Percentiles rank a stretch among this genome's conserved stretches.
Conservation (phyloP, 2,797 vertebrate genomes). For the Poecilia wingei region DNA sequence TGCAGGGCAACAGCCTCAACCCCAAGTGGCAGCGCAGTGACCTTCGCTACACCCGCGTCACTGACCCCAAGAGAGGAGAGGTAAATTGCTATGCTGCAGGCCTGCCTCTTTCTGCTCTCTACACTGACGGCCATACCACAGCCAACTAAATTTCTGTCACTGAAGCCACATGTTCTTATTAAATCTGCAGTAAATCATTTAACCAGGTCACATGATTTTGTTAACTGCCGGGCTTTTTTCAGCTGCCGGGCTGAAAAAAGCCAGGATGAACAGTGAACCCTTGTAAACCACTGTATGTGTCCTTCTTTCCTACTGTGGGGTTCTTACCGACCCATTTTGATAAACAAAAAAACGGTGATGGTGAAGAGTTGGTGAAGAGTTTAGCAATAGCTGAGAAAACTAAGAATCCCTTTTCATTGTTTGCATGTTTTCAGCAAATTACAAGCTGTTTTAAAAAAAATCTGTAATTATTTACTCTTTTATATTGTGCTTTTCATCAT, state of each 20-base stretch:
- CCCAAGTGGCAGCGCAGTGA: constrained; percentile 95
- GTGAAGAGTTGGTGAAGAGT: not conserved
- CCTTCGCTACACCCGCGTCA: constrained; percentile 92
- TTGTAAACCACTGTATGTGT: constrained; percentile 15
- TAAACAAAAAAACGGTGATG: not conserved
- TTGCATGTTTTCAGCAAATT: not conserved
- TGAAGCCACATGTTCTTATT: constrained; percentile 12
- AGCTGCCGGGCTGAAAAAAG: too few species aligned
- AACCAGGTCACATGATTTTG: constrained; percentile 33
- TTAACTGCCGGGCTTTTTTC: constrained; percentile 11
- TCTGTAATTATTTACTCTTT: not conserved
- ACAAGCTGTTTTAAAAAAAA: not conserved
- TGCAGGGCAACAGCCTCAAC: constrained; percentile 96
- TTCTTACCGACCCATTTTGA: not conserved
- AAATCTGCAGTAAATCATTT: constrained; percentile 23
- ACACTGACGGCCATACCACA: not conserved
- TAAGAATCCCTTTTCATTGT: not conserved
- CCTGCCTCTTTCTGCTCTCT: not conserved
- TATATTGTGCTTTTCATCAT: not conserved
- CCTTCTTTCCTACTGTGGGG: not conserved
- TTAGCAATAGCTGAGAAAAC: not conserved
- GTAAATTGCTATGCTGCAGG: constrained; percentile 64
- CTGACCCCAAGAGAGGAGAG: constrained; percentile 94
- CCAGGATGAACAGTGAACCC: constrained; percentile 18
- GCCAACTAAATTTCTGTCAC: not conserved